Evolutionary conservation across 2,797 vertebrate genomes (phyloP).

Genomic region (Dryobates pubescens): DNA sequence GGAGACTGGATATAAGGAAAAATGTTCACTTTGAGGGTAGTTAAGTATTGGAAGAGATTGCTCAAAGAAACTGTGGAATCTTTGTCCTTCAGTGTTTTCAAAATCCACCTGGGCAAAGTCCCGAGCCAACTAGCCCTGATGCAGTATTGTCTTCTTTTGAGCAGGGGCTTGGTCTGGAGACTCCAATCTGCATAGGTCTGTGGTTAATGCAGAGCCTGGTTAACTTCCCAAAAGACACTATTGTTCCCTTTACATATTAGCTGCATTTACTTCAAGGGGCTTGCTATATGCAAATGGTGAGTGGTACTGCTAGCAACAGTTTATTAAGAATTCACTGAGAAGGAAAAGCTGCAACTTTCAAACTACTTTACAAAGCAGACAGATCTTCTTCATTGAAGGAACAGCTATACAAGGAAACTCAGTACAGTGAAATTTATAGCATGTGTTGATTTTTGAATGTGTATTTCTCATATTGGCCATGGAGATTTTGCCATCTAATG

Average conservation of each 20-base stretch:
- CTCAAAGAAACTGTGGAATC: neutral
- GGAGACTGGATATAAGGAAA: neutral
- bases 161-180: neutral
- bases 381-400: neutral
- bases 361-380: neutral
- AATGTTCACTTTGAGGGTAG: neutral
- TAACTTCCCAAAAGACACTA: neutral
- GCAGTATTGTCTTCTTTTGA: neutral
- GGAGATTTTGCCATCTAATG: constrained; percentile 11
- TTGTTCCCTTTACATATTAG: neutral
- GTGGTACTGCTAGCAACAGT: accelerated
- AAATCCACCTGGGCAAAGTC: neutral
- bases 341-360: neutral
- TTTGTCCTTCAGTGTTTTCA: neutral
- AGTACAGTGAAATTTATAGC: neutral
- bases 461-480: neutral
- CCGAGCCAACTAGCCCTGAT: neutral
- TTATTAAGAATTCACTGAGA: neutral
- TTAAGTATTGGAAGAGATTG: neutral
- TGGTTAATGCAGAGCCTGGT: neutral
- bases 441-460: neutral
- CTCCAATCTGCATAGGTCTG: neutral
- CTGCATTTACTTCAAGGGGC: neutral
- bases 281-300: neutral
- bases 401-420: neutral